Base-by-base conservation (phyloP, 2,113 vertebrate species). In the Tetraodon nigroviridis region DNA sequence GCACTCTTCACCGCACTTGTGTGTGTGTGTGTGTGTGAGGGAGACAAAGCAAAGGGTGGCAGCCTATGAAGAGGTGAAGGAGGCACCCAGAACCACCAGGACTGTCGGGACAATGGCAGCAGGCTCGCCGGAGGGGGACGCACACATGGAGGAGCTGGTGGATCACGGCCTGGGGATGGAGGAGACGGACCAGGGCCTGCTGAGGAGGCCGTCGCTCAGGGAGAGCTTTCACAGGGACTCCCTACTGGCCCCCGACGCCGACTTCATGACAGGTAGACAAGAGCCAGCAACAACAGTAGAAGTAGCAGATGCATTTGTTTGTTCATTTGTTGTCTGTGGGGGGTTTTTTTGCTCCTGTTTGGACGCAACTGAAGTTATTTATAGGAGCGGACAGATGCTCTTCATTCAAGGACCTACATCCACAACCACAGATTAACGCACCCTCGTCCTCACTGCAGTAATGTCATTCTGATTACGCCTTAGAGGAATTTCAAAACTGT, bases 241-340 rank as follows among this genome's bases (percentile, higher is more conserved):
- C 13, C 76, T 91, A 61, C 80, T 90, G 67, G 83, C 80, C 1
- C 84, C 87, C 0, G 87, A 89, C 71, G 76, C 83, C 0, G 89
- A 91, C 85, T 89, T 90, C 80, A 83, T 87, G 81, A 82, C 71
- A 83, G 90, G 90, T 91, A 80, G 21, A 51, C 41, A 16, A 46
- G 15, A 46, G 44, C 8, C 44, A 17, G 6, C n/a, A 7, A 46
- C 44, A 17, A 17, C 14, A 16, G 6, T 17, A n/a, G 44, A 13
- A 17, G 11, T 46, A n/a, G 15, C 17, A 46, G 15, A 17, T 17
- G n/a, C 6, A 17, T 16, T 64, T 59, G 55, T 58, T 42, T 19
- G 29, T 10, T 27, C 12, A 12, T 37, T 37, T 37, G 32, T 37
- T 37, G 1, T 10, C 32, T 37, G 32, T 11, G 32, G n/a, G n/a